Evolutionary conservation across 2,888 invertebrate species (phyloP).

Genomic region (Agriotes lineatus): DNA sequence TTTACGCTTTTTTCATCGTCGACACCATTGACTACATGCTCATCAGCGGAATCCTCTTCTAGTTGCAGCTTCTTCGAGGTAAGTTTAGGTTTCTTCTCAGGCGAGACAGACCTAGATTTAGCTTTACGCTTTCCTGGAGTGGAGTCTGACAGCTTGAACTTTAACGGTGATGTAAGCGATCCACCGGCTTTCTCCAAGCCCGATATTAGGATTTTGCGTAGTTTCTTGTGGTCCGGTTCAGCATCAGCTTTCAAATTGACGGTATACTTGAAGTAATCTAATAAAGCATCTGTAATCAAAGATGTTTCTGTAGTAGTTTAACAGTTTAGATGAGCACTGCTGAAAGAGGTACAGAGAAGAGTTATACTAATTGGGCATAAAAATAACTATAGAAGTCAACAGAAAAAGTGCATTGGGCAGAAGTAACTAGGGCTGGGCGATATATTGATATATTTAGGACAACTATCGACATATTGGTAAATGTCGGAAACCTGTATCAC

Average conservation of each 20-base stretch:
- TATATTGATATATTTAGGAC: no score
- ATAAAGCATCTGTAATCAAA: conserved; percentile 69
- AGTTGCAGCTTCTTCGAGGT: neutral
- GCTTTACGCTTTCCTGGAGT: conserved; percentile 49
- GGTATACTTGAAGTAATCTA: conserved; percentile 77
- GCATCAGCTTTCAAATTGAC: conserved; percentile 77
- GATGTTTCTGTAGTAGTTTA: no score
- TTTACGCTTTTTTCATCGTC: conserved; percentile 50
- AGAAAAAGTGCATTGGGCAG: no score
- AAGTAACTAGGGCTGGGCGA: no score
- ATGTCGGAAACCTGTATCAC: no score
- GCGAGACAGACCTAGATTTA: conserved; percentile 26
- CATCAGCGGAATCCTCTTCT: neutral
- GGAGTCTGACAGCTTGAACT: conserved; percentile 65
- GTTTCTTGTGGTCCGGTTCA: conserved; percentile 80
- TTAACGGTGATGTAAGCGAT: conserved; percentile 71
- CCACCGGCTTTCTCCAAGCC: conserved; percentile 76
- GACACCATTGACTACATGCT: conserved; percentile 21
- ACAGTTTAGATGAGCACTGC: no score
- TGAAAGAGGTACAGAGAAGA: no score
- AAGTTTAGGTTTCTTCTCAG: neutral
- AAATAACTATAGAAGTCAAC: no score
- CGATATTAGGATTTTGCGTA: conserved; percentile 73
- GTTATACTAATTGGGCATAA: no score
- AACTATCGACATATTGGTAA: no score